These are phyloP conservation scores for Sphenopsis melanotis DNA, from an alignment of 2,797 vertebrate genomes.

Conservation along the genomic window DNA sequence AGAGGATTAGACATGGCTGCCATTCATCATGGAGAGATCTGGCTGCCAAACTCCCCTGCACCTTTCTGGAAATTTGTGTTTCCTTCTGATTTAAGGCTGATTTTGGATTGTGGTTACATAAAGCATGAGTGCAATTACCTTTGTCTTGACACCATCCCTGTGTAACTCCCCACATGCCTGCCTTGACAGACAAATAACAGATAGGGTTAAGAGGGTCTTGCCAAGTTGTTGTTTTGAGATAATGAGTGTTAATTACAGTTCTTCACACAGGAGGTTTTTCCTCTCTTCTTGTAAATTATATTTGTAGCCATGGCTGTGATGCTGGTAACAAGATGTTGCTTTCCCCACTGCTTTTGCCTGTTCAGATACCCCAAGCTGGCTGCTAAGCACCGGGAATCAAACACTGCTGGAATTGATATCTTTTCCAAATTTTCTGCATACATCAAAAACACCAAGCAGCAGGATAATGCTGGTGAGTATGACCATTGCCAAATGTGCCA, in stretches of 20 bases:
- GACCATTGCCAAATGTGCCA: not conserved
- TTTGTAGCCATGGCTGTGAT: not conserved
- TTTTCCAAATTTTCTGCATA: constrained; percentile 96
- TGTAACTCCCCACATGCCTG: not conserved
- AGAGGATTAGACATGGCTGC: not conserved
- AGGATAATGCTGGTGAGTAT: constrained; percentile 88
- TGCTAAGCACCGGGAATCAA: constrained; percentile 88
- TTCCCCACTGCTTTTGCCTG: not conserved
- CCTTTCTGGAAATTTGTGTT: not conserved
- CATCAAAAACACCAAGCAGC: constrained; percentile 91
- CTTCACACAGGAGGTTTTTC: not conserved
- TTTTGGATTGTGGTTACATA: not conserved
- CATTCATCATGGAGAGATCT: not conserved
- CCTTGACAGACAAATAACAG: not conserved
- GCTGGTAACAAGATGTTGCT: not conserved
- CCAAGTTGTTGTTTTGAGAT: not conserved
- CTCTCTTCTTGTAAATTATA: not conserved
- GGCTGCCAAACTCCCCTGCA: not conserved
- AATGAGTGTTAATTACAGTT: not conserved
- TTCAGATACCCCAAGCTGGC: constrained; percentile 90
- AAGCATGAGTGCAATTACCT: not conserved
- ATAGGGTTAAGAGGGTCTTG: not conserved
- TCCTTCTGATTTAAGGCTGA: constrained; percentile 5
- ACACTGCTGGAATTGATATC: constrained; percentile 91
- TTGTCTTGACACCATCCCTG: not conserved